These are phyloP conservation scores for Erythrocercus mccallii DNA, from an alignment of 2,113 vertebrate species.

Conservation along the genomic window DNA sequence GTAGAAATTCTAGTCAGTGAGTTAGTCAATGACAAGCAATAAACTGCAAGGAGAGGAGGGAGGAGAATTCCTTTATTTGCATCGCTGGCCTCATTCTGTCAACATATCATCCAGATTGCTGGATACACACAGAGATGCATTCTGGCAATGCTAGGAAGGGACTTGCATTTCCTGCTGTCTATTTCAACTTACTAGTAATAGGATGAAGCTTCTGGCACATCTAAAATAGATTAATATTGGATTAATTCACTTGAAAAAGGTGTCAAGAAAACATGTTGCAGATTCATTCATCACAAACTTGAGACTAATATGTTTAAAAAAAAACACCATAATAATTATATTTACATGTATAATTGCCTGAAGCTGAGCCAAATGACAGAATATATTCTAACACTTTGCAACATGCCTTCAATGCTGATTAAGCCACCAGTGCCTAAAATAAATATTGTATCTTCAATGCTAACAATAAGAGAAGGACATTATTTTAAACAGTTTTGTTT, in stretches of 20 bases:
- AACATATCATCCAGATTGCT: conserved; percentile 75
- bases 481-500: not conserved
- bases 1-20: not conserved
- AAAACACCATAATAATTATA: not conserved
- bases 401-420: not conserved
- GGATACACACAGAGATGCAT: conserved; percentile 68
- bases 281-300: conserved; percentile 9
- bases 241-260: conserved; percentile 45
- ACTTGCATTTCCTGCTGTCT: conserved; percentile 65
- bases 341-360: conserved; percentile 42
- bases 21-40: conserved; percentile 32
- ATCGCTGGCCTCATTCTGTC: conserved; percentile 87
- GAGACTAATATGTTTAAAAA: not conserved
- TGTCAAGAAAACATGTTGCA: not conserved
- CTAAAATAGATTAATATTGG: conserved; percentile 60
- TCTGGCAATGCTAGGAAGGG: conserved; percentile 53
- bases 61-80: conserved; percentile 52
- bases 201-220: conserved; percentile 58
- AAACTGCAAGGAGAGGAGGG: conserved; percentile 3
- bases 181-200: conserved; percentile 53
- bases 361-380: conserved; percentile 30
- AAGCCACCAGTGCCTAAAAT: not conserved
- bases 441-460: not conserved
- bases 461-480: not conserved
- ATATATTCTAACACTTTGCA: conserved; percentile 7